Conservation (phyloP, 2,113 vertebrate genomes). For the Microtus ochrogaster region DNA sequence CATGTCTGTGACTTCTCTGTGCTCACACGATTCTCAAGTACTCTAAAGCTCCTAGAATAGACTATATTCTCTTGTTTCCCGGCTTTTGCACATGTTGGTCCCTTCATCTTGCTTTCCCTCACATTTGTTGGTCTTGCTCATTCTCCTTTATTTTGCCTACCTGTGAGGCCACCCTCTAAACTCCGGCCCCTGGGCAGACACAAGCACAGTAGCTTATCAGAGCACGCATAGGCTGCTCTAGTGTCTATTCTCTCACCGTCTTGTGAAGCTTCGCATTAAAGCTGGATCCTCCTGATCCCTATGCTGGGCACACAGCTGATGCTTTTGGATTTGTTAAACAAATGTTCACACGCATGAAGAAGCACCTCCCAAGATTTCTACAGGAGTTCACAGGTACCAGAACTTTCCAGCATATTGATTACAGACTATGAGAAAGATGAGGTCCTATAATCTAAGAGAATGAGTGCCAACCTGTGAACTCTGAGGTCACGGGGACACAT, state of each 20-base stretch:
- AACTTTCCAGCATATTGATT: slow-evolving; percentile 9
- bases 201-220: neutral
- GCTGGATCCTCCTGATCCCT: neutral
- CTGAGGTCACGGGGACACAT: neutral
- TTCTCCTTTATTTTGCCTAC: neutral
- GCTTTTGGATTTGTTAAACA: slow-evolving; percentile 21
- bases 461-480: neutral
- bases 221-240: neutral
- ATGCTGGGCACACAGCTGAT: neutral
- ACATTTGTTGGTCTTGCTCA: neutral
- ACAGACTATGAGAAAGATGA: neutral
- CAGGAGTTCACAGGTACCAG: neutral
- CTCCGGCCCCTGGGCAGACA: neutral
- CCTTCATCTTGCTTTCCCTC: neutral
- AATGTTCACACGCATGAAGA: neutral
- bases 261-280: neutral
- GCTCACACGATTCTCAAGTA: slow-evolving; percentile 11
- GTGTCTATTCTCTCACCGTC: neutral
- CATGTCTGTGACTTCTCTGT: neutral
- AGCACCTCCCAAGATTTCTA: slow-evolving; percentile 9
- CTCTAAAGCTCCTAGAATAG: neutral
- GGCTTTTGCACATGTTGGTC: neutral
- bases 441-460: neutral
- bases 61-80: slow-evolving; percentile 21
- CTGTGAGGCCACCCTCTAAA: neutral